These are phyloP conservation scores for Luffia ferchaultella DNA, from an alignment of 2,888 invertebrate genomes.

Conservation along the genomic window DNA sequence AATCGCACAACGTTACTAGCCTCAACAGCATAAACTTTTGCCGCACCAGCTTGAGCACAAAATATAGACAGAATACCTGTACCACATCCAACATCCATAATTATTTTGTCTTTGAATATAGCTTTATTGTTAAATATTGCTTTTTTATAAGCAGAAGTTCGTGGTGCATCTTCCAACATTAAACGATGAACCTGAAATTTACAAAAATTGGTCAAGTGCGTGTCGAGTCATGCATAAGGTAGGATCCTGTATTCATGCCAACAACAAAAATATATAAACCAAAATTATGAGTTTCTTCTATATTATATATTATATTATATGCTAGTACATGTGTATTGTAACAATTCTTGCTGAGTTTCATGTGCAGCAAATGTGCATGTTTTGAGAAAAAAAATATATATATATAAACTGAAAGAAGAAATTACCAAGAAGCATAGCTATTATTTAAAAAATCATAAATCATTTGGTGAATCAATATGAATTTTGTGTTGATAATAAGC, in stretches of 20 bases:
- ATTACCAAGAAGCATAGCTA: no score
- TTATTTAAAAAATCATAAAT: no score
- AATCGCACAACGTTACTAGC: constrained; percentile 75
- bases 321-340: not conserved
- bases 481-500: no score
- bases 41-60: constrained; percentile 90
- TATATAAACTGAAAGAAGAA: no score
- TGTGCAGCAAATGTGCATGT: not conserved
- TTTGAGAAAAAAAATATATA: no score
- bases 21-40: constrained; percentile 85
- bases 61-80: constrained; percentile 90
- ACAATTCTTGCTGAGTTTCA: not conserved
- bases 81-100: constrained; percentile 88
- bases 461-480: no score
- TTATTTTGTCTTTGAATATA: constrained; percentile 77
- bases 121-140: constrained; percentile 76
- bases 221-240: not conserved
- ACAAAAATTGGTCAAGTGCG: not conserved
- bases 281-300: not conserved
- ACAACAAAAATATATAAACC: not conserved
- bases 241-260: not conserved
- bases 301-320: not conserved
- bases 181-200: constrained; percentile 74
- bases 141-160: constrained; percentile 81
- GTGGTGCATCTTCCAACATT: constrained; percentile 79